A percentile compares a stretch with the other conserved stretches of the same genome.
Conservation (phyloP, 2,888 invertebrate genomes). For the Petrophora chlorosata region DNA sequence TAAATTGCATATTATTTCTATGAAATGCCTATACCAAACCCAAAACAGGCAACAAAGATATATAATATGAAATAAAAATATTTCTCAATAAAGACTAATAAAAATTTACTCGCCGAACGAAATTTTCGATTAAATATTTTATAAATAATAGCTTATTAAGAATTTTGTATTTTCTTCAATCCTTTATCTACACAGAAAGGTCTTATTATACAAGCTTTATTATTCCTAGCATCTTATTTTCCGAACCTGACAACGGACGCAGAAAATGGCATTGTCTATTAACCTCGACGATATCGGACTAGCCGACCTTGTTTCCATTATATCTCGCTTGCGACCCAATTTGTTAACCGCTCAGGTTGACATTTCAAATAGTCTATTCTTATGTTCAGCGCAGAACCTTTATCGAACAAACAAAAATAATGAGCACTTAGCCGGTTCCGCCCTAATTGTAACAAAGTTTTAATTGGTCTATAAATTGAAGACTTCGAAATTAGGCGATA, state of each 20-base stretch:
- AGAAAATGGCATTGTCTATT: constrained; percentile 16
- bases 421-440: constrained; percentile 10
- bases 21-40: too few species aligned
- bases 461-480: constrained; percentile 30
- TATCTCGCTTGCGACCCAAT: constrained; percentile 26
- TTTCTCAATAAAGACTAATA: too few species aligned
- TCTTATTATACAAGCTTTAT: too few species aligned
- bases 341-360: constrained; percentile 13
- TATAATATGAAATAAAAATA: too few species aligned
- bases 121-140: too few species aligned
- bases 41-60: too few species aligned
- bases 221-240: not conserved
- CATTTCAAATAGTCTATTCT: constrained; percentile 5
- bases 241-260: not conserved
- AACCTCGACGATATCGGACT: constrained; percentile 15
- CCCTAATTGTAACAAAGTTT: constrained; percentile 31
- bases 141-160: too few species aligned
- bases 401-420: constrained; percentile 8
- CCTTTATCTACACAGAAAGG: too few species aligned
- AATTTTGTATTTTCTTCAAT: too few species aligned
- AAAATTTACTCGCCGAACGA: too few species aligned
- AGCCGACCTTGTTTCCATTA: constrained; percentile 30
- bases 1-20: too few species aligned
- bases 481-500: constrained; percentile 34
- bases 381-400: not conserved